Conservation (phyloP, 2,113 vertebrate genomes). For the Micronycteris hirsuta region DNA sequence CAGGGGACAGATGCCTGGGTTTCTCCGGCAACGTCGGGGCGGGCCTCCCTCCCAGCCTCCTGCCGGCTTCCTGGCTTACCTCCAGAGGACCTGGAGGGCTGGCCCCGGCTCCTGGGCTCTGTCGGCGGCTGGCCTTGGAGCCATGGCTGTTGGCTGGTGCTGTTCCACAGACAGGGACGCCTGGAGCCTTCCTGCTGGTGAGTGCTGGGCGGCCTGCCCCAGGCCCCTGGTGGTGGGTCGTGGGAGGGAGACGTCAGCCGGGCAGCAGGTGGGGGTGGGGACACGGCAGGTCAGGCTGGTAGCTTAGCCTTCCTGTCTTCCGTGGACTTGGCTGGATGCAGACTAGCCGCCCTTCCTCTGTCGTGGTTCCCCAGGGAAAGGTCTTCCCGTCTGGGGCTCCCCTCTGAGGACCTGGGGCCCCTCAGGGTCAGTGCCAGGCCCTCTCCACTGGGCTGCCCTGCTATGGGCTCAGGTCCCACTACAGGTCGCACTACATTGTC, state of each 20-base stretch:
- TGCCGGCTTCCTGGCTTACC: accelerated
- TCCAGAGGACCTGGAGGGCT: accelerated
- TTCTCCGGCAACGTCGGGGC: conserved; percentile 45
- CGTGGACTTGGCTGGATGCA: background rate
- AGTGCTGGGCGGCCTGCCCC: background rate
- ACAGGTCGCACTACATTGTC: accelerated
- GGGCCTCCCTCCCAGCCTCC: background rate
- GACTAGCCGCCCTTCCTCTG: background rate
- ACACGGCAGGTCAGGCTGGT: background rate
- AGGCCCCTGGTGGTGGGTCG: background rate
- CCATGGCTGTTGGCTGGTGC: accelerated
- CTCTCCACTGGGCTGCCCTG: background rate
- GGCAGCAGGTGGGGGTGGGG: accelerated
- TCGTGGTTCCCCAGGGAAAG: too few relatives aligned
- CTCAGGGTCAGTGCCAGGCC: background rate
- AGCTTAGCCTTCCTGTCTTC: background rate
- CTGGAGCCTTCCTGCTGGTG: background rate
- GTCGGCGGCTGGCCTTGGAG: accelerated
- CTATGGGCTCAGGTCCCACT: background rate
- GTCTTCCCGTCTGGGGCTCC: background rate
- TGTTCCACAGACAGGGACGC: background rate
- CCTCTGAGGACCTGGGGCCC: background rate
- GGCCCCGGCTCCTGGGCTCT: accelerated
- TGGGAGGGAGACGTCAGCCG: too few relatives aligned
- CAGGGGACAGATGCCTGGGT: background rate